Evolutionary conservation across 2,888 invertebrate species (phyloP).

Genomic region (Digitonthophagus gazella): DNA sequence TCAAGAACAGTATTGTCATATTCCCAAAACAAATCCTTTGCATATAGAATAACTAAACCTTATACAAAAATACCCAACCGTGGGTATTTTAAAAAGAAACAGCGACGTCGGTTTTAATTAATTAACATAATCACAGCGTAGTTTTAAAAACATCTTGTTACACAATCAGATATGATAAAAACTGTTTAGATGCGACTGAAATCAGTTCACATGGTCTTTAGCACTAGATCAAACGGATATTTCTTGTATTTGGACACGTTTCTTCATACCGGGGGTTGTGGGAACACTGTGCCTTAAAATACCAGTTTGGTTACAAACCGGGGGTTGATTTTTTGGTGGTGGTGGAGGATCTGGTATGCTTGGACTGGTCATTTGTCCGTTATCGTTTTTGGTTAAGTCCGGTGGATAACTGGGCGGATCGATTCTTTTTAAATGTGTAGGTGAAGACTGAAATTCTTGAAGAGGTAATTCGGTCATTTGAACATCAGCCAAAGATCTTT

Average conservation of each 20-base stretch:
- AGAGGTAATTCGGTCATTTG: conserved; percentile 65
- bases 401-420: conserved; percentile 47
- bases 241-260: conserved; percentile 89
- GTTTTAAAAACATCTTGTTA: background rate
- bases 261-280: conserved; percentile 76
- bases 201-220: conserved; percentile 18
- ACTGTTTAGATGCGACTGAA: conserved; percentile 24
- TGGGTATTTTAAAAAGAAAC: background rate
- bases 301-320: conserved; percentile 53
- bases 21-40: background rate
- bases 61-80: background rate
- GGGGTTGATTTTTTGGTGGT: conserved; percentile 59
- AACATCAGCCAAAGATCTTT: conserved; percentile 58
- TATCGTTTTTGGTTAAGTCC: conserved; percentile 49
- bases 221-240: conserved; percentile 72
- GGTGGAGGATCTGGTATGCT: conserved; percentile 63
- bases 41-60: background rate
- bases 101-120: background rate
- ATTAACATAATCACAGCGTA: conserved; percentile 39
- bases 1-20: background rate
- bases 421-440: conserved; percentile 56
- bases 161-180: conserved; percentile 35
- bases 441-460: conserved; percentile 61
- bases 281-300: conserved; percentile 62
- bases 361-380: conserved; percentile 42